Percentiles rank a stretch among this genome's conserved stretches.
Evolutionary conservation across 1,140 invertebrate species (phyloP).

Genomic region (Cydia strobilella): DNA sequence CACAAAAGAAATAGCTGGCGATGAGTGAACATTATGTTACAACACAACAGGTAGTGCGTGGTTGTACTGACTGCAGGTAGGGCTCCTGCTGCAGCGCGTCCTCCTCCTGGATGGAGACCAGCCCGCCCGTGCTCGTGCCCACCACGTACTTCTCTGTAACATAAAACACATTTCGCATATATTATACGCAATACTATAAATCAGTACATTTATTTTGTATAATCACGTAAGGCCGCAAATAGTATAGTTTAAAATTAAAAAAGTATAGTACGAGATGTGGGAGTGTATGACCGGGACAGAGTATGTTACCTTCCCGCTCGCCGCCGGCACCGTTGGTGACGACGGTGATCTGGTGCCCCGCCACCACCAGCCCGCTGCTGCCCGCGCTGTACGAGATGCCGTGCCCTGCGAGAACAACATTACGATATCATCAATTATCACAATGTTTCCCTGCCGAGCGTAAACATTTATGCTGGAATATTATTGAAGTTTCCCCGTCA

Average conservation of each 20-base stretch:
- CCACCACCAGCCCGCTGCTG: slow-evolving; percentile 75
- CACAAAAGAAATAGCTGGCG: too few relatives aligned
- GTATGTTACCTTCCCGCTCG: slow-evolving; percentile 81
- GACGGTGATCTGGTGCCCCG: slow-evolving; percentile 82
- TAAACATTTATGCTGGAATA: too few relatives aligned
- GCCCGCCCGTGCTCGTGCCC: slow-evolving; percentile 66
- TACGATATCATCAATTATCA: not conserved
- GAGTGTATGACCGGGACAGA: too few relatives aligned
- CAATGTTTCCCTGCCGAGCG: too few relatives aligned
- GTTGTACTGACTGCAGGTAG: slow-evolving; percentile 64
- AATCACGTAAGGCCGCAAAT: too few relatives aligned
- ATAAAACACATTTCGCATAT: not conserved
- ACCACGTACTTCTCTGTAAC: slow-evolving; percentile 78
- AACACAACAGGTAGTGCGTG: too few relatives aligned
- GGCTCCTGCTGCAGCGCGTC: slow-evolving; percentile 74
- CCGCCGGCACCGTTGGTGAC: slow-evolving; percentile 83
- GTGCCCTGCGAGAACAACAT: slow-evolving; percentile 54
- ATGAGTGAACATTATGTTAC: too few relatives aligned
- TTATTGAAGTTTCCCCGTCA: too few relatives aligned
- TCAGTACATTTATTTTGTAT: not conserved
- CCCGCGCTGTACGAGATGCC: slow-evolving; percentile 71
- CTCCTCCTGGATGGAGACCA: slow-evolving; percentile 76
- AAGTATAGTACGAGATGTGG: too few relatives aligned
- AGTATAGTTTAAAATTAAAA: too few relatives aligned
- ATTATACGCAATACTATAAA: not conserved